These are phyloP conservation scores for Charaxes varanes DNA, from an alignment of 1,140 invertebrate genomes.

Conservation along the genomic window DNA sequence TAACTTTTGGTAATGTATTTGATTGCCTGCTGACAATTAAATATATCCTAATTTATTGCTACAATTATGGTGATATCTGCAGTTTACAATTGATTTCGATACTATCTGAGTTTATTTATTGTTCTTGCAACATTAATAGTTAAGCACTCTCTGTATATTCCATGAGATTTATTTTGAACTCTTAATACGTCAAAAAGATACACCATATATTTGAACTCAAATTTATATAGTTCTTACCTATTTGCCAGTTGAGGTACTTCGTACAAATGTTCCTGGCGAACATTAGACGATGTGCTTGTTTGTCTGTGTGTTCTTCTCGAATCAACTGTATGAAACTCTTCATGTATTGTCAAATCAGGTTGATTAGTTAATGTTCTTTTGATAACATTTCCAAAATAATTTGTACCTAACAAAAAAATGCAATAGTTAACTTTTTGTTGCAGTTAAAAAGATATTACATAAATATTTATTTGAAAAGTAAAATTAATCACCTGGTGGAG, in stretches of 20 bases:
- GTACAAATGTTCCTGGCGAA: constrained; percentile 56
- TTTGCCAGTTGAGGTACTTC: constrained; percentile 63
- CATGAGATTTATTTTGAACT: too few relatives aligned
- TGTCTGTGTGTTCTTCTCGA: constrained; percentile 46
- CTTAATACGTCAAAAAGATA: too few relatives aligned
- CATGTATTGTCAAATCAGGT: constrained; percentile 62
- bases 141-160: too few relatives aligned
- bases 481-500: constrained; percentile 44
- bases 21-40: too few relatives aligned
- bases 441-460: not conserved
- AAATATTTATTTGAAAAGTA: not conserved
- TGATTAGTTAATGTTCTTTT: constrained; percentile 62
- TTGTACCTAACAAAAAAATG: constrained; percentile 46
- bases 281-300: constrained; percentile 32
- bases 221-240: constrained; percentile 36
- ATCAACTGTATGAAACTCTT: constrained; percentile 62
- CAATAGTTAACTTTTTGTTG: not conserved
- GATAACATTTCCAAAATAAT: constrained; percentile 61
- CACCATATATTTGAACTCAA: not conserved
- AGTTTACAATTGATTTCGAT: too few relatives aligned
- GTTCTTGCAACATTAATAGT: too few relatives aligned
- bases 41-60: too few relatives aligned
- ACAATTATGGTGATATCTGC: too few relatives aligned
- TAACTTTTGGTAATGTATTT: not conserved
- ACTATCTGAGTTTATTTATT: too few relatives aligned